Percentiles rank a stretch among this genome's conserved stretches.
These are phyloP conservation scores for Hexactinellida sp. DNA, from an alignment of 37 sponge, comb jelly and placozoan species.

Conservation along the genomic window DNA sequence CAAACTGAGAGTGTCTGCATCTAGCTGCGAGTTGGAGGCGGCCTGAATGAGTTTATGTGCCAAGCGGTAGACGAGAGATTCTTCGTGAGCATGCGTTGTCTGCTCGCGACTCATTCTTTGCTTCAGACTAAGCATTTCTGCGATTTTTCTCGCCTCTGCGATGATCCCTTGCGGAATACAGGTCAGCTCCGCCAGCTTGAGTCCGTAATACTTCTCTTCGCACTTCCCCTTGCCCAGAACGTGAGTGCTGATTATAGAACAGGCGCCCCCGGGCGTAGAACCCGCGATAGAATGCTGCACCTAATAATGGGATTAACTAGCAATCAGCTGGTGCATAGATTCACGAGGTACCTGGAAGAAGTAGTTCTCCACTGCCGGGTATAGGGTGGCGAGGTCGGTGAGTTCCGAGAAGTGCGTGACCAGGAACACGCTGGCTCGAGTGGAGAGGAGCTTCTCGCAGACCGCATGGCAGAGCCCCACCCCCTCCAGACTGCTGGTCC, in stretches of 20 bases:
- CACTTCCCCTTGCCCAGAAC: constrained; percentile 35
- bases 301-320: background rate
- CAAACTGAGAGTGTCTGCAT: constrained; percentile 25
- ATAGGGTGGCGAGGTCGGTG: constrained; percentile 55
- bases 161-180: constrained; percentile 43
- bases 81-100: constrained; percentile 3
- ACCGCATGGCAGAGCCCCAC: constrained; percentile 88
- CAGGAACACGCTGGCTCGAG: constrained; percentile 46
- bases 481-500: constrained; percentile 92
- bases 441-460: constrained; percentile 65
- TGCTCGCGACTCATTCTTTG: constrained; percentile 23
- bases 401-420: constrained; percentile 83
- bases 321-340: background rate
- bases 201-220: constrained; percentile 29
- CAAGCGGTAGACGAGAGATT: constrained; percentile 25
- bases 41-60: constrained; percentile 56
- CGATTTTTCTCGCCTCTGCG: constrained; percentile 47
- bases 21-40: constrained; percentile 64
- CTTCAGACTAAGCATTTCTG: background rate
- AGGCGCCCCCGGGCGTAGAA: background rate
- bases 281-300: constrained; percentile 14
- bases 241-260: constrained; percentile 35
- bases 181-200: constrained; percentile 52
- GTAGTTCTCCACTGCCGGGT: constrained; percentile 89
- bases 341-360: background rate